A percentile compares a stretch with the other conserved stretches of the same genome.
Conservation (phyloP, 2,113 vertebrate species). For the Tursiops truncatus region DNA sequence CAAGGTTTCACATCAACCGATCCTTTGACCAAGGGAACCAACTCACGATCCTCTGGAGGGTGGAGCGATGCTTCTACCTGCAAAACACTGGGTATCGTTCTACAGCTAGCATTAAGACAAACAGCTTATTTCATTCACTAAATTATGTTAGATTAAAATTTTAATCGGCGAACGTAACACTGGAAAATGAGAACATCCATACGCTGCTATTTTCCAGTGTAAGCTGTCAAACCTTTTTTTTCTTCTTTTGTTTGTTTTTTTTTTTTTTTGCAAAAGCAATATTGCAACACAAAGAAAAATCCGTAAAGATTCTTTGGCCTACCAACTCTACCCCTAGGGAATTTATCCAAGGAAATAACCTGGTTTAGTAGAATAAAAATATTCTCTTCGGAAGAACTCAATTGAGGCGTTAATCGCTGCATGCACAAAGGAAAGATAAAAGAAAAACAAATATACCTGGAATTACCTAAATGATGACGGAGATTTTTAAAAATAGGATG, state of each 20-base stretch:
- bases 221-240: constrained; percentile 12
- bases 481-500: background rate
- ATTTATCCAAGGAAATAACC: constrained; percentile 53
- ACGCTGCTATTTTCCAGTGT: background rate
- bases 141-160: constrained; percentile 58
- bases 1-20: background rate
- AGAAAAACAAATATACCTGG: constrained; percentile 36
- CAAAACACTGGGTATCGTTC: background rate
- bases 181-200: constrained; percentile 39
- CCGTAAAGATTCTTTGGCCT: constrained; percentile 48
- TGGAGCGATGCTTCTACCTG: background rate
- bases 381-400: constrained; percentile 6
- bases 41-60: background rate
- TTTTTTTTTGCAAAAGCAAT: constrained; percentile 51
- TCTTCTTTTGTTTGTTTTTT: background rate
- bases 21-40: background rate
- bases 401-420: constrained; percentile 35
- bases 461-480: background rate
- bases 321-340: constrained; percentile 19
- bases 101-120: background rate
- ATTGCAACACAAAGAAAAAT: constrained; percentile 56
- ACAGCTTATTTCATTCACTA: constrained; percentile 44
- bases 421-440: background rate
- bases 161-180: constrained; percentile 41
- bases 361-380: constrained; percentile 42